Evolutionary conservation across 2,113 vertebrate genomes (phyloP).

Genomic region (Sceloporus undulatus): DNA sequence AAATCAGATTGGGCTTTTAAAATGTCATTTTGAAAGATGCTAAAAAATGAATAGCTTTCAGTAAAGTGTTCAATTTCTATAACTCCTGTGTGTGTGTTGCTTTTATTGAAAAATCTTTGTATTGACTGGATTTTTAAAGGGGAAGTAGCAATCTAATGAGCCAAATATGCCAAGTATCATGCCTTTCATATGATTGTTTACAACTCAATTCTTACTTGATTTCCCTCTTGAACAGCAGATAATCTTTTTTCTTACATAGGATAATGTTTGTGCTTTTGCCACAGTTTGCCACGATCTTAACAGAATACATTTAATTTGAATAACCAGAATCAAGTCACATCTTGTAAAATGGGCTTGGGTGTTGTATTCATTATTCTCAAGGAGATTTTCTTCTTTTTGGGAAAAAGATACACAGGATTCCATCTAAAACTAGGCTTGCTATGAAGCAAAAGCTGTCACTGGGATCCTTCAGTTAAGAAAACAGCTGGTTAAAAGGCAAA

Average conservation of each 20-base stretch:
- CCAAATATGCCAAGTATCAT: not conserved
- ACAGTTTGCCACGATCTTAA: conserved; percentile 23
- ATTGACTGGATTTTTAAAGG: not conserved
- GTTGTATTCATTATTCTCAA: conserved; percentile 34
- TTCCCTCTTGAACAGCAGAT: not conserved
- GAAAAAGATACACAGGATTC: conserved; percentile 26
- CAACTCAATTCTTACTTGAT: not conserved
- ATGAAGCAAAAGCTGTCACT: conserved; percentile 45
- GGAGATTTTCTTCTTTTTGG: conserved; percentile 19
- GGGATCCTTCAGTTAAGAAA: conserved; percentile 17
- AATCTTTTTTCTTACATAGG: conserved; percentile 25
- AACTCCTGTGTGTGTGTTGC: not conserved
- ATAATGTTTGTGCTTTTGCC: conserved; percentile 36
- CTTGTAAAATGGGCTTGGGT: conserved; percentile 9
- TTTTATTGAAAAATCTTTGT: not conserved
- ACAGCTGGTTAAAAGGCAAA: conserved; percentile 13
- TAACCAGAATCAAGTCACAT: conserved; percentile 7
- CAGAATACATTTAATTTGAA: conserved; percentile 32
- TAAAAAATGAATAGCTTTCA: not conserved
- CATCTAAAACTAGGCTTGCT: conserved; percentile 29
- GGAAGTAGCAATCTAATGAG: not conserved
- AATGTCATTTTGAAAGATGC: not conserved
- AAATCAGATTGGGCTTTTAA: not conserved
- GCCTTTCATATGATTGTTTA: not conserved
- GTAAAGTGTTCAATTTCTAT: not conserved